Conservation (phyloP, 2,888 invertebrate genomes). For the Gari tellinella region DNA sequence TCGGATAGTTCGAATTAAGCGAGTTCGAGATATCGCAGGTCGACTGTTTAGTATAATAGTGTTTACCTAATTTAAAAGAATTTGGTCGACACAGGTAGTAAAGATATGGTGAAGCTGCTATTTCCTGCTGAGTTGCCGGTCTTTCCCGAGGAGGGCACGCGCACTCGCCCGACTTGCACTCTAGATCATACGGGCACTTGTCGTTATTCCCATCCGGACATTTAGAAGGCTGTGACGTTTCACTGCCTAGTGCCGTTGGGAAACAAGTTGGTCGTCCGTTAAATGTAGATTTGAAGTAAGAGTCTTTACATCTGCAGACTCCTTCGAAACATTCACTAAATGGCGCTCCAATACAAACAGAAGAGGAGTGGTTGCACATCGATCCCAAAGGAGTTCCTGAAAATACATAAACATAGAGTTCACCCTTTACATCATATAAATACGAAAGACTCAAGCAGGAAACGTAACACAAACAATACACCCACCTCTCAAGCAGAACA, state of each 20-base stretch:
- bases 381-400: conserved; percentile 8
- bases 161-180: conserved; percentile 38
- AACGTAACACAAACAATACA: too few species aligned
- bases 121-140: conserved; percentile 39
- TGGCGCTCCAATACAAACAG: conserved; percentile 15
- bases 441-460: too few species aligned
- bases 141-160: conserved; percentile 37
- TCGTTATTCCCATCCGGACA: conserved; percentile 23
- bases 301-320: conserved; percentile 46
- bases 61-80: conserved; percentile 52
- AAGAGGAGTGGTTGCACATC: neutral
- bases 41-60: too few species aligned
- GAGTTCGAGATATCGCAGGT: too few species aligned
- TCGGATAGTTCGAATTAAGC: too few species aligned
- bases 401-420: too few species aligned
- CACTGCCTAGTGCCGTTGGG: conserved; percentile 20
- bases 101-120: conserved; percentile 47
- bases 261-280: conserved; percentile 40
- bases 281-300: conserved; percentile 23
- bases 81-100: conserved; percentile 46
- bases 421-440: too few species aligned
- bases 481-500: too few species aligned
- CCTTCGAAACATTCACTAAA: conserved; percentile 12
- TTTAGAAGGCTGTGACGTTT: conserved; percentile 30
- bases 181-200: conserved; percentile 37